phyloP scores from a whole-genome alignment of 2,797 vertebrate species.

The Etheostoma perlongum region DNA sequence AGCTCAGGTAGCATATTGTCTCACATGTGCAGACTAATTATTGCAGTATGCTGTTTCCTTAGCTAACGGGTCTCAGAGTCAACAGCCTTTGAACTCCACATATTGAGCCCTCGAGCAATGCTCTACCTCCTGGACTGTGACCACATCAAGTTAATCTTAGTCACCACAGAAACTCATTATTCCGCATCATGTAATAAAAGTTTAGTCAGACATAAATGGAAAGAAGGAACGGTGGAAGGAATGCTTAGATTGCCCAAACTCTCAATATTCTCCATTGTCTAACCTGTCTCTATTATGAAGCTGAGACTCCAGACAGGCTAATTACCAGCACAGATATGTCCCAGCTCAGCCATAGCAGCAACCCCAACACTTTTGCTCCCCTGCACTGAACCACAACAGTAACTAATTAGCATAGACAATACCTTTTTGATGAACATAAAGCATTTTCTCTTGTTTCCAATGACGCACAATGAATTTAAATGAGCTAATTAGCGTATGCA shows the following conservation, averaged over 20 bases:
- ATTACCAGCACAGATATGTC: conserved; percentile 58
- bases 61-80: conserved; percentile 23
- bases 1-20: conserved; percentile 17
- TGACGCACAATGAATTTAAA: conserved; percentile 80
- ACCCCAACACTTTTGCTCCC: conserved; percentile 61
- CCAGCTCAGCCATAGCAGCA: conserved; percentile 63
- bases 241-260: conserved; percentile 16
- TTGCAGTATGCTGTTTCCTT: conserved; percentile 34
- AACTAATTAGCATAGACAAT: conserved; percentile 80
- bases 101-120: conserved; percentile 19
- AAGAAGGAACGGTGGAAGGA: conserved; percentile 40
- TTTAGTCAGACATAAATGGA: conserved; percentile 39
- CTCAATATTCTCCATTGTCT: conserved; percentile 41
- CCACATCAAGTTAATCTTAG: conserved; percentile 22
- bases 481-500: conserved; percentile 77
- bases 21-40: conserved; percentile 28
- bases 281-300: conserved; percentile 45
- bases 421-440: conserved; percentile 83
- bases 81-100: conserved; percentile 43
- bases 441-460: conserved; percentile 72
- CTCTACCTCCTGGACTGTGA: conserved; percentile 15
- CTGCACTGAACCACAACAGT: conserved; percentile 69
- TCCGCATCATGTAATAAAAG: conserved; percentile 44
- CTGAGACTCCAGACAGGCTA: conserved; percentile 45
- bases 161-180: conserved; percentile 46